Conservation (phyloP, 2,888 invertebrate species). For the Tipula vernalis region DNA sequence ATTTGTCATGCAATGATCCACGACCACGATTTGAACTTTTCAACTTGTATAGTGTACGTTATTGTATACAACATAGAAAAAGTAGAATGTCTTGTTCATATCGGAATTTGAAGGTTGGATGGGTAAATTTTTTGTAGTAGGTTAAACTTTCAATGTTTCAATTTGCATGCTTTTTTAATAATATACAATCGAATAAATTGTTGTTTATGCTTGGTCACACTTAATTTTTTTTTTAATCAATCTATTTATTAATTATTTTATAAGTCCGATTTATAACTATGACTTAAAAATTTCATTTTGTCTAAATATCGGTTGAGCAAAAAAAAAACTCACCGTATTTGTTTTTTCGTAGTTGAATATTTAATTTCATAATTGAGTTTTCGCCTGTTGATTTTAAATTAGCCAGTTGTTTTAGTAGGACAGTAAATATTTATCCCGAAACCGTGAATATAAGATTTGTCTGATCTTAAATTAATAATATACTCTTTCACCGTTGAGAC, state of each 20-base stretch:
- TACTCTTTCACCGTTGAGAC: too few species aligned
- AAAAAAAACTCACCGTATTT: not conserved
- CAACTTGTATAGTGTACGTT: not conserved
- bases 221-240: not conserved
- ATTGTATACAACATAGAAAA: not conserved
- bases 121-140: not conserved
- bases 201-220: not conserved
- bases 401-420: not conserved
- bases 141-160: not conserved
- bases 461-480: too few species aligned
- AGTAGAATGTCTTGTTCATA: not conserved
- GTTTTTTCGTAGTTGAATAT: not conserved
- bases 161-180: not conserved
- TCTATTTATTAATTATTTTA: not conserved
- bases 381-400: not conserved
- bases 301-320: not conserved
- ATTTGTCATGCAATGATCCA: constrained; percentile 11
- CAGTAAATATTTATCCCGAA: too few species aligned
- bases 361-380: not conserved
- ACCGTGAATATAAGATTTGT: too few species aligned
- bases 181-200: not conserved
- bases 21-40: constrained; percentile 8
- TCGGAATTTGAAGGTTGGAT: not conserved
- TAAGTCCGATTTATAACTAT: not conserved
- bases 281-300: not conserved